Percentiles rank a stretch among this genome's conserved stretches.
These are phyloP conservation scores for Merodon equestris DNA, from an alignment of 2,888 invertebrate genomes.

Conservation along the genomic window DNA sequence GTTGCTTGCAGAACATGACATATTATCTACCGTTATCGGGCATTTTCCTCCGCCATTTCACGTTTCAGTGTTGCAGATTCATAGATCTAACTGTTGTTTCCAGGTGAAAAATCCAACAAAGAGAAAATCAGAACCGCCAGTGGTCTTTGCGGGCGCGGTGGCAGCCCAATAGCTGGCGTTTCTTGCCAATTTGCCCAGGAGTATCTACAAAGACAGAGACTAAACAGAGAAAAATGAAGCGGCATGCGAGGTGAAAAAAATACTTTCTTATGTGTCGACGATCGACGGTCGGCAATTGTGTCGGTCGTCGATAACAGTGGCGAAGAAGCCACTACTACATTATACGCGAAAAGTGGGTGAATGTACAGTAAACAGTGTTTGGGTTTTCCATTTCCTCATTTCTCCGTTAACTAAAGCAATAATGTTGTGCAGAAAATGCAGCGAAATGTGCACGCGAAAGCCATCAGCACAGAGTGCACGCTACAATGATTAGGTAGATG, in stretches of 20 bases:
- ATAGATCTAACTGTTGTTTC: slow-evolving; percentile 64
- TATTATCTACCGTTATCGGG: slow-evolving; percentile 64
- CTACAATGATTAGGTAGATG: no score
- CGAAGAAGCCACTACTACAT: slow-evolving; percentile 20
- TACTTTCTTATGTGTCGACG: slow-evolving; percentile 60
- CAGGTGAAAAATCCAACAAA: slow-evolving; percentile 50
- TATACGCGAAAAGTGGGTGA: slow-evolving; percentile 77
- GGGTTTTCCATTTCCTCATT: slow-evolving; percentile 76
- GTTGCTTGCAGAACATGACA: slow-evolving; percentile 41
- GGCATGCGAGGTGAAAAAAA: slow-evolving; percentile 63
- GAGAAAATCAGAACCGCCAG: slow-evolving; percentile 42
- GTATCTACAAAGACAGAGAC: no score
- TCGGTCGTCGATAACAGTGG: background rate
- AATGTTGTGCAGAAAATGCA: slow-evolving; percentile 54
- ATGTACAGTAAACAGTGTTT: slow-evolving; percentile 78
- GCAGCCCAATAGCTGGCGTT: no score
- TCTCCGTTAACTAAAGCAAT: slow-evolving; percentile 69
- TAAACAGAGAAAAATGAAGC: slow-evolving; percentile 43
- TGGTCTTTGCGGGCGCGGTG: slow-evolving; percentile 28
- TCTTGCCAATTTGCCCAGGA: slow-evolving; percentile 14
- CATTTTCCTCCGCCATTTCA: slow-evolving; percentile 27
- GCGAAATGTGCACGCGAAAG: slow-evolving; percentile 56
- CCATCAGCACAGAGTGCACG: slow-evolving; percentile 10
- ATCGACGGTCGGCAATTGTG: slow-evolving; percentile 7
- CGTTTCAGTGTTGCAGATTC: slow-evolving; percentile 38